These are phyloP conservation scores for Phyllopteryx taeniolatus DNA, from an alignment of 2,113 vertebrate species.

Conservation along the genomic window DNA sequence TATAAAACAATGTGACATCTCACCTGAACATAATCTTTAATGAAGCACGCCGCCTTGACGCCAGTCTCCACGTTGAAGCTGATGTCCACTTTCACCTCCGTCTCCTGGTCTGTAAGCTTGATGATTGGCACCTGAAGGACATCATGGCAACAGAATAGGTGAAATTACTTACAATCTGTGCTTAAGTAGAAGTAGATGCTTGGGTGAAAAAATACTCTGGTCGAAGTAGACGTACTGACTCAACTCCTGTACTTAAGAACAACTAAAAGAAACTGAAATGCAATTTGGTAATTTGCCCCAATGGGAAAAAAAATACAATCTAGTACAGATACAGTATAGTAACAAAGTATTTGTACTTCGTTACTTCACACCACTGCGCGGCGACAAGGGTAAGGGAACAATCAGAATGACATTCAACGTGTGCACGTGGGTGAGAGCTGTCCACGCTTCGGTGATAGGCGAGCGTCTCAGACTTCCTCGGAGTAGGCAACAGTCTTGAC, in stretches of 20 bases:
- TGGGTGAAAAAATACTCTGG: background rate
- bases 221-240: background rate
- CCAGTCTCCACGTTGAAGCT: conserved; percentile 98
- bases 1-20: background rate
- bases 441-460: background rate
- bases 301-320: no score
- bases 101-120: conserved; percentile 96
- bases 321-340: no score
- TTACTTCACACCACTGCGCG: no score
- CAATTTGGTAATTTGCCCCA: no score
- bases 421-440: background rate
- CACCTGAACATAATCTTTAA: conserved; percentile 96
- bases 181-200: background rate
- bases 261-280: no score
- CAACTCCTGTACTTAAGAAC: no score
- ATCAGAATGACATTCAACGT: no score
- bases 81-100: conserved; percentile 98
- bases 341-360: no score
- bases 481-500: background rate
- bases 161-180: background rate
- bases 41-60: conserved; percentile 93
- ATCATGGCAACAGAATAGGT: background rate
- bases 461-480: background rate
- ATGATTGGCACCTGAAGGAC: conserved; percentile 91
- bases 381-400: no score